Evolutionary conservation across 2,113 vertebrate species (phyloP).

Genomic region (Amazona vittata): DNA sequence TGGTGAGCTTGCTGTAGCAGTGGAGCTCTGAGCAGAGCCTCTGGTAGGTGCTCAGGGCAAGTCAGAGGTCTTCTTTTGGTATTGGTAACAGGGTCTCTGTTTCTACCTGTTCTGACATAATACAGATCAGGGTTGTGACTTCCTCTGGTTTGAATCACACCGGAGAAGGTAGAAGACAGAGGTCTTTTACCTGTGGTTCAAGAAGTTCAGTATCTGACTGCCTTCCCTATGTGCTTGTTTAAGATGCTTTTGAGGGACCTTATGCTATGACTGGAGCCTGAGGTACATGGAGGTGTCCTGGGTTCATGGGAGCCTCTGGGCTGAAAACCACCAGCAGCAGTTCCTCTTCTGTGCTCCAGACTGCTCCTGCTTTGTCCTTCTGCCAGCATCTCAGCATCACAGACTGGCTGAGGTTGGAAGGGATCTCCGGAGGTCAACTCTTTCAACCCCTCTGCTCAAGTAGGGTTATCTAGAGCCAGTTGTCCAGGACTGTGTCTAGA

Average conservation of each 20-base stretch:
- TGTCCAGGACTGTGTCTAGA: background rate
- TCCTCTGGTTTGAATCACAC: background rate
- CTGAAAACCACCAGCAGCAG: background rate
- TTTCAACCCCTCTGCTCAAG: background rate
- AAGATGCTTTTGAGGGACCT: background rate
- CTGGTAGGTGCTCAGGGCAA: background rate
- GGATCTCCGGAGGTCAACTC: background rate
- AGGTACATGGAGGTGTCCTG: background rate
- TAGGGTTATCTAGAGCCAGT: background rate
- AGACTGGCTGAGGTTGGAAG: background rate
- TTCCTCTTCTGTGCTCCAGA: background rate
- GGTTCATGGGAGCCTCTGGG: background rate
- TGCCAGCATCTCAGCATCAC: background rate
- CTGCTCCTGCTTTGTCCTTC: background rate
- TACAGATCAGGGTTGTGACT: background rate
- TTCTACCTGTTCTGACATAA: background rate
- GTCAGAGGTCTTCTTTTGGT: background rate
- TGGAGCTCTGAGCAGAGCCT: background rate
- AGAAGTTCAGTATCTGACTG: background rate
- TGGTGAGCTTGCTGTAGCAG: background rate
- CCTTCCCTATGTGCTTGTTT: background rate
- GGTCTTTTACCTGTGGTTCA: background rate
- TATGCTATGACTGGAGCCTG: background rate
- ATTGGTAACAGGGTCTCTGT: background rate
- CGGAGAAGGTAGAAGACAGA: background rate